phyloP scores from a whole-genome alignment of 2,113 vertebrate species.

The Bombycilla garrulus region DNA sequence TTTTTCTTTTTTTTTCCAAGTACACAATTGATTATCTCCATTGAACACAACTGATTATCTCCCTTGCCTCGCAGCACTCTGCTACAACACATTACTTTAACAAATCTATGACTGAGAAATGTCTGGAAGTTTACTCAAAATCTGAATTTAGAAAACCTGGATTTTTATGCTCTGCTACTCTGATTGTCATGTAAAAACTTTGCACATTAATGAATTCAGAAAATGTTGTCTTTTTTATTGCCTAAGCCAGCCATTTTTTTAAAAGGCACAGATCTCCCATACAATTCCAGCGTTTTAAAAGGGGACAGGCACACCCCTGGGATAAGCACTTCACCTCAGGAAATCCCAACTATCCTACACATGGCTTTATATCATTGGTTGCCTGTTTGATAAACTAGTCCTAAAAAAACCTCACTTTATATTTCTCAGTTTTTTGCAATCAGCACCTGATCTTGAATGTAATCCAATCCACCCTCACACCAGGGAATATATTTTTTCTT shows the following conservation, averaged over 20 bases:
- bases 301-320: fast-evolving
- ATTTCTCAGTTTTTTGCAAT: neutral
- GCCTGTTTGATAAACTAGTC: neutral
- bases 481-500: neutral
- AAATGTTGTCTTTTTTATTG: neutral
- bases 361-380: neutral
- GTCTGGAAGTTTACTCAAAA: neutral
- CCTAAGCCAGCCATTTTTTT: neutral
- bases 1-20: neutral
- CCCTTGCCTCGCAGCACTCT: neutral
- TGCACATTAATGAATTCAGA: neutral
- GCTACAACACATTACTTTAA: neutral
- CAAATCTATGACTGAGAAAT: neutral
- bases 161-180: neutral
- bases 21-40: neutral
- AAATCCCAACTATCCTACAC: neutral
- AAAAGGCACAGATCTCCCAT: neutral
- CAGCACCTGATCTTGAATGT: neutral
- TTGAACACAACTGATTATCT: neutral
- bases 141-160: neutral
- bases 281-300: neutral
- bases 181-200: neutral
- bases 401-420: neutral
- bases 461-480: neutral
- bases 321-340: neutral